These are phyloP conservation scores for Caenorhabditis plicata DNA, from an alignment of 2,888 invertebrate species.

Conservation along the genomic window DNA sequence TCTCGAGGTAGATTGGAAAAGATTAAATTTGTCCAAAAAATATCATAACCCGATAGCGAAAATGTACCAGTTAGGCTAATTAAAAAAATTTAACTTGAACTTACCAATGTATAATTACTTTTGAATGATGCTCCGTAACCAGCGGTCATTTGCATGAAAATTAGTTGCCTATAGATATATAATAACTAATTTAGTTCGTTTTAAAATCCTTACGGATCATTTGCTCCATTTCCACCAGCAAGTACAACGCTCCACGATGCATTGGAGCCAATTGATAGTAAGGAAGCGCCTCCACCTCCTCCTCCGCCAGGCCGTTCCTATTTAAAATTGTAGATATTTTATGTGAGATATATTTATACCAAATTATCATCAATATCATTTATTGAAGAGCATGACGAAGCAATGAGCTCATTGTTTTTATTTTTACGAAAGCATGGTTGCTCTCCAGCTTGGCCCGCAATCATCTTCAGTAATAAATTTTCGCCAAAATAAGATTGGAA, in stretches of 20 bases:
- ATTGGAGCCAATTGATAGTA: constrained; percentile 6
- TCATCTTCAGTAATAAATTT: constrained; percentile 14
- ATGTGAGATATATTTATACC: too few relatives aligned
- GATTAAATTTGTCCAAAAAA: too few relatives aligned
- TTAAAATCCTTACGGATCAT: constrained; percentile 2
- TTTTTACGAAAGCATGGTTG: constrained; percentile 8
- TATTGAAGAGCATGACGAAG: too few relatives aligned
- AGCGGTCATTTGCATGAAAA: too few relatives aligned
- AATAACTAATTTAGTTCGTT: too few relatives aligned
- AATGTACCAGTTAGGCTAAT: too few relatives aligned
- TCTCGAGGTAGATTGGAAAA: too few relatives aligned
- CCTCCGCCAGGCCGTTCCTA: constrained; percentile 3
- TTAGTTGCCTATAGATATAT: too few relatives aligned
- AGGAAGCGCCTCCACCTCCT: constrained; percentile 31
- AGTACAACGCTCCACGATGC: constrained; percentile 16
- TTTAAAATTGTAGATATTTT: neutral
- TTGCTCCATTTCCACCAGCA: constrained; percentile 27
- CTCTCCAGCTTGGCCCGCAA: constrained; percentile 26
- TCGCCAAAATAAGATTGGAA: constrained; percentile 16
- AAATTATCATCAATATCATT: too few relatives aligned
- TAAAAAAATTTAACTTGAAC: too few relatives aligned
- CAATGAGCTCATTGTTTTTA: constrained; percentile 10
- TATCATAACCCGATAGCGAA: too few relatives aligned
- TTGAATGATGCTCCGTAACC: constrained; percentile 25
- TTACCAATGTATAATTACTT: too few relatives aligned